phyloP scores from a whole-genome alignment of 2,797 vertebrate species.

The Avahi laniger region DNA sequence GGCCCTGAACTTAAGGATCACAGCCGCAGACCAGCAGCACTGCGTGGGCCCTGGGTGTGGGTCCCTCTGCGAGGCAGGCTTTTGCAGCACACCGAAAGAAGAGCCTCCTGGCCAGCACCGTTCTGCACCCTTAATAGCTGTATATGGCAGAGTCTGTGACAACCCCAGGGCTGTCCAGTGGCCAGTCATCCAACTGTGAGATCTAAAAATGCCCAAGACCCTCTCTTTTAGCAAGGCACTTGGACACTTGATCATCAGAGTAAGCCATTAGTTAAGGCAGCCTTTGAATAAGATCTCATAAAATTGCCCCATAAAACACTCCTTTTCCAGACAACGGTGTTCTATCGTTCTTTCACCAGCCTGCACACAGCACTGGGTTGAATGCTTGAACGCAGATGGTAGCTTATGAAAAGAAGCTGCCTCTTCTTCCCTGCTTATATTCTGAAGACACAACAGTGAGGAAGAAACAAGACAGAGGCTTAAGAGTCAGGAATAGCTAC shows the following conservation, averaged over 20 bases:
- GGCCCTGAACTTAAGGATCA: neutral
- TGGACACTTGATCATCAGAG: neutral
- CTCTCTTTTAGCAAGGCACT: neutral
- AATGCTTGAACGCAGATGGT: neutral
- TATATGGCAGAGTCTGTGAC: neutral
- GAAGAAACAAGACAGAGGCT: neutral
- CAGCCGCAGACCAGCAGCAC: neutral
- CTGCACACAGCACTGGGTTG: neutral
- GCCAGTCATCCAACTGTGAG: neutral
- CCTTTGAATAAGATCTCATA: neutral
- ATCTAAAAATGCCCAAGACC: neutral
- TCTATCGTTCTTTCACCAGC: neutral
- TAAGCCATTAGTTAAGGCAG: neutral
- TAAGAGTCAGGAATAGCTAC: neutral
- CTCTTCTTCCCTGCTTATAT: neutral
- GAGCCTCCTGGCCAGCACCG: neutral
- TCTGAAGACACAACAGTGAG: neutral
- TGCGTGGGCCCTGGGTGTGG: rapidly evolving
- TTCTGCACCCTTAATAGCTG: neutral
- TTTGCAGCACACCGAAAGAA: neutral
- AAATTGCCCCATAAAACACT: neutral
- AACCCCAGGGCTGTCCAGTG: too few species aligned
- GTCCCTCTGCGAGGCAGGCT: neutral
- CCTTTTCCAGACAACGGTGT: neutral
- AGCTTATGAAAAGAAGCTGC: constrained; percentile 14